These are phyloP conservation scores for Erinaceus europaeus DNA, from an alignment of 2,113 vertebrate genomes.

Conservation along the genomic window DNA sequence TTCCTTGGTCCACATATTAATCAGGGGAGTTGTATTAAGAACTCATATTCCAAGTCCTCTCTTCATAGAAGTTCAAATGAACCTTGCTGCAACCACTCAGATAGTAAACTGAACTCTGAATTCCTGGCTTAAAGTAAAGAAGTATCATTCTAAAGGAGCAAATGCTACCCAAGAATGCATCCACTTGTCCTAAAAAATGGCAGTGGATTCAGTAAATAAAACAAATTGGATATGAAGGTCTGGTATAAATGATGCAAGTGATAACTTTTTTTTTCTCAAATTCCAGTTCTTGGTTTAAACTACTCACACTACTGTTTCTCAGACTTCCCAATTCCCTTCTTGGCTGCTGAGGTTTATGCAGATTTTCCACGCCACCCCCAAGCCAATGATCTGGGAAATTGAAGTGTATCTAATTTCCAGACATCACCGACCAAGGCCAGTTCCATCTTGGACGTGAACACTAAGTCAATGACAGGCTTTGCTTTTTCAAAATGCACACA, in stretches of 20 bases:
- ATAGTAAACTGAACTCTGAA: background rate
- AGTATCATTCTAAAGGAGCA: too few species aligned
- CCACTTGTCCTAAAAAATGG: background rate
- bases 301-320: background rate
- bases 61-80: background rate
- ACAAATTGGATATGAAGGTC: background rate
- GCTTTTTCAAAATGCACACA: background rate
- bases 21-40: background rate
- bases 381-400: background rate
- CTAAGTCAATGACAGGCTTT: background rate
- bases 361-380: background rate
- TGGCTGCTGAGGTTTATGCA: background rate
- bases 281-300: background rate
- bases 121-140: too few species aligned
- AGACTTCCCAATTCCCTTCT: background rate
- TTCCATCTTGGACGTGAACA: too few species aligned
- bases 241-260: background rate
- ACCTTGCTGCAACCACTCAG: background rate
- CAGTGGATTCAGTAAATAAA: background rate
- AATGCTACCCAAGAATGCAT: too few species aligned
- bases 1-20: background rate
- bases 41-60: background rate
- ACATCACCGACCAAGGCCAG: too few species aligned
- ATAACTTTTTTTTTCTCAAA: background rate
- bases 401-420: background rate